These are phyloP conservation scores for Oryzias javanicus DNA, from an alignment of 2,113 vertebrate genomes.

Conservation along the genomic window DNA sequence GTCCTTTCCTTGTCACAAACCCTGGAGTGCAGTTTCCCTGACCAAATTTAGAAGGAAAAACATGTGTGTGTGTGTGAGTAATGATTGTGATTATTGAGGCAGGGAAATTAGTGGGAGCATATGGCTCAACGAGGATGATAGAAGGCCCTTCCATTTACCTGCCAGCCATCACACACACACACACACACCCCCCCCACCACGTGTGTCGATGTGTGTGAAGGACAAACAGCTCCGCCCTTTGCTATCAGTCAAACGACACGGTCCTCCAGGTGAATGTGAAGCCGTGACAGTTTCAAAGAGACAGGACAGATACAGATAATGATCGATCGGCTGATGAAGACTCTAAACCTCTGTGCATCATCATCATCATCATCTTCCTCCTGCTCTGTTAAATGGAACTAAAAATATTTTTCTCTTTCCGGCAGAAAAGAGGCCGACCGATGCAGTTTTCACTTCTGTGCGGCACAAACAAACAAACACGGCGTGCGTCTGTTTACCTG, in stretches of 20 bases:
- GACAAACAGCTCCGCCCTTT: constrained; percentile 54
- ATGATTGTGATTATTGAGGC: constrained; percentile 69
- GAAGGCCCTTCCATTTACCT: constrained; percentile 53
- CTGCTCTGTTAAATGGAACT: not conserved
- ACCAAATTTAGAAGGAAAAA: constrained; percentile 20
- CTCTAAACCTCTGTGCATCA: not conserved
- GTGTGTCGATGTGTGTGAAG: constrained; percentile 49
- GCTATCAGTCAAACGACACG: constrained; percentile 36
- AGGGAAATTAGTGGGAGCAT: constrained; percentile 70
- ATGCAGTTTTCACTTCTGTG: too few relatives aligned
- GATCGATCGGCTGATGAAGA: constrained; percentile 11
- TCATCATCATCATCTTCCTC: not conserved
- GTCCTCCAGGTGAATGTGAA: constrained; percentile 45
- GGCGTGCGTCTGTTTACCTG: constrained; percentile 76
- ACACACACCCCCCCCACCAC: too few relatives aligned
- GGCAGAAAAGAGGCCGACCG: too few relatives aligned
- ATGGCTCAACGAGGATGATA: constrained; percentile 67
- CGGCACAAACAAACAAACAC: not conserved
- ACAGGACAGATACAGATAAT: constrained; percentile 37
- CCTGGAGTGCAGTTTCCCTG: constrained; percentile 27
- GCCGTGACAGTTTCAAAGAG: constrained; percentile 54
- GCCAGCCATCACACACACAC: constrained; percentile 37
- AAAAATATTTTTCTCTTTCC: too few relatives aligned
- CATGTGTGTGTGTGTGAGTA: constrained; percentile 50
- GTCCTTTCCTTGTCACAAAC: constrained; percentile 46